Base-by-base conservation (phyloP, 2,113 vertebrate species). In the Anolis carolinensis region DNA sequence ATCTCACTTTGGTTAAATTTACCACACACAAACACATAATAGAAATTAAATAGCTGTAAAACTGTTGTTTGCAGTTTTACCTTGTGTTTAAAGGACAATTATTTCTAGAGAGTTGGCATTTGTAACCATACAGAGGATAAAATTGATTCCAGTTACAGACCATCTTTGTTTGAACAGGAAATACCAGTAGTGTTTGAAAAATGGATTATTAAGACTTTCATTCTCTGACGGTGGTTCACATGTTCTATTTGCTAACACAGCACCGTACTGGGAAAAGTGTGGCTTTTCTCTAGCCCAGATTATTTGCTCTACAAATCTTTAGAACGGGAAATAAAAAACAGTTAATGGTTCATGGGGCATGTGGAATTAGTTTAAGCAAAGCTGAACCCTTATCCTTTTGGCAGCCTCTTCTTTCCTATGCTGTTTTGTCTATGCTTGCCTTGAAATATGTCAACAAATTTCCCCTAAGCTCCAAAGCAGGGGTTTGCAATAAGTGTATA, bases 311-410 rank as follows among this genome's bases (percentile, higher is more conserved):
- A 89, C 87, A 92, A 95, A 95, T 97, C 97, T 97, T 97, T 96
- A 95, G 95, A 96, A 95, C 96, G 98, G 97, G 97, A 98, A 98
- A 97, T 98, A 97, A 94, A 97, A 98, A 97, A 91, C 96, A 97
- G 95, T 94, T 97, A 96, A 95, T 95, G 95, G 96, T 97, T 96
- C 96, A 92, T 91, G 94, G 90, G 95, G 95, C 96, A 96, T 97
- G 95, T 97, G 97, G 97, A 95, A 97, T 95, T 95, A 93, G 96
- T 98, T 98, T 96, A 97, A 95, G 89, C 87, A 89, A 92, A 93
- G 90, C 83, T 7, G 5, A 94, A 73, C 84, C 81, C 39, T 90
- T 79, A 88, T 93, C 91, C 90, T 95, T 92, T 85, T 95, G 89
- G 86, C 87, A 0, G 0, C 93, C 89, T 94, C 93, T 89, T 96